Evolutionary conservation across 2,888 invertebrate genomes (phyloP), one percentile per base, ranked within the genome.

Genomic region (Chrysotoxum bicinctum): DNA sequence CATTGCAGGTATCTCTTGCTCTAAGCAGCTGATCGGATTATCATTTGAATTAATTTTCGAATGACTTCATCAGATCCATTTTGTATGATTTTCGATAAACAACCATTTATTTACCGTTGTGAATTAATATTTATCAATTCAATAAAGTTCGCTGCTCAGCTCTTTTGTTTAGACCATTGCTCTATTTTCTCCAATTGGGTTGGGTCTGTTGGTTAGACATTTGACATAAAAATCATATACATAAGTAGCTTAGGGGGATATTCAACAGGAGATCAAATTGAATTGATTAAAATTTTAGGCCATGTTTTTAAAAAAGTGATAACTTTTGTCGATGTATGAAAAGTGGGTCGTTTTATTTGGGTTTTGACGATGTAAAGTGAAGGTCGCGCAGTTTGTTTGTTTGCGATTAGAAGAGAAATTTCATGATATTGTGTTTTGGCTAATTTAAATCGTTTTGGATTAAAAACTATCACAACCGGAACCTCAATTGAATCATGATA

Each of bases 221-320:
- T 23, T 62, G 62, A 26, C 62, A 62, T 3, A n/a, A 3, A 62
- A 64, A 64, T 64, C 62, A 45, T 26, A 64, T 64, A 64, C 45
- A 64, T 64, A 64, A 64, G 45, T 12, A 14, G 45, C 7, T 45
- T 64, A 30, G 26, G 12, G 7, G 16, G 26, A 9, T 37, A n/a
- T 35, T 10, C 1, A 40, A 40, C 1, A 60, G 23, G 16, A 30
- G 45, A 62, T 62, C 30, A 12, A 9, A 16, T 30, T 43, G 26
- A 23, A 62, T 62, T 43, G 43, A 43, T 62, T 43, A 3, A 45
- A 32, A 19, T 19, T 45, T 64, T 64, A 14, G 43, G 64, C 19
- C 64, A 64, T 26, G 30, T 45, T 45, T 6, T 26, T 43, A 16
- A 9, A 60, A 43, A 37, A 37, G 40, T 62, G 62, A 62, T 10